Base-by-base conservation (phyloP, 2,888 invertebrate species). In the Cinara cedri region DNA sequence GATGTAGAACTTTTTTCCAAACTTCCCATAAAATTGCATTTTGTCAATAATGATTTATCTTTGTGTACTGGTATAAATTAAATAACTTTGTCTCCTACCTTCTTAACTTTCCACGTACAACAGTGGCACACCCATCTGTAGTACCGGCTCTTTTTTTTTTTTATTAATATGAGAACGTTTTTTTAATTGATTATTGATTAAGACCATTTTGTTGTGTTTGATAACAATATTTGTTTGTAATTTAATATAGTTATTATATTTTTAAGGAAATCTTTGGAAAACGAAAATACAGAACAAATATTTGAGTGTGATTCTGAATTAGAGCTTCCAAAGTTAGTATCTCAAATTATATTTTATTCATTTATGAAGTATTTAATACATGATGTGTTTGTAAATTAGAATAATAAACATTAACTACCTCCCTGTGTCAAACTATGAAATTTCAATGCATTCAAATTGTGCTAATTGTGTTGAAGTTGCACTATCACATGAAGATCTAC, bases 391-490 rank as follows among this genome's bases (percentile, higher is more conserved):
- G 4, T 21, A 51, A 68, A 46, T 60, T 68, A 78, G 78, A 51
- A 70, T 78, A 26, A 70, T 70, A 16, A 78, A 78, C 21, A 68
- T 78, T 3, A 78, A 78, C 62, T 78, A 70, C 3, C 65, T 78
- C 1, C 68, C 68, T 42, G 24, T 78, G 19, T 78, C 78, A 34
- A 70, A 78, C n/a, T 11, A 78, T 2, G 68, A 68, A 42, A 78
- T 68, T 60, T 78, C 78, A 21, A n/a, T 62, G 19, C 78, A 78
- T 60, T 70, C 21, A 16, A 70, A 70, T 51, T 78, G 78, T 51
- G 57, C 78, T 16, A 78, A 78, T 51, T 78, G 78, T 70, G 60
- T 78, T 13, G 78, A 78, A 78, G 60, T 78, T 16, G n/a, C 49
- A 13, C 34, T 68, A 62, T 78, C 68, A 3, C 44, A 70, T n/a